Conservation (phyloP, 2,113 vertebrate species). For the Nothobranchius kuhntae region DNA sequence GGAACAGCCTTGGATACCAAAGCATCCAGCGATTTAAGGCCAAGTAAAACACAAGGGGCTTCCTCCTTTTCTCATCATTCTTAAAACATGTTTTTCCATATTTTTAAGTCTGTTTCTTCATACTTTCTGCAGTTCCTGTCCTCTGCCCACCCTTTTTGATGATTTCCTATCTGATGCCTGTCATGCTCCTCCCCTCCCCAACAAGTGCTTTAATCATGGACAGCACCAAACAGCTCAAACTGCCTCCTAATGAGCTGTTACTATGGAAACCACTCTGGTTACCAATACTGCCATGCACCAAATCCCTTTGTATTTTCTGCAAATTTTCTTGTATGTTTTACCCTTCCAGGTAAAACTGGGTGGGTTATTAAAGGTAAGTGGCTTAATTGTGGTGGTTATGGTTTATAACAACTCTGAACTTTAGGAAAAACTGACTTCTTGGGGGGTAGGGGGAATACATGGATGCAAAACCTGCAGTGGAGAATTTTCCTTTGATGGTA, state of each 20-base stretch:
- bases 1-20: slow-evolving; percentile 27
- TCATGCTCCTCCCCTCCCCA: slow-evolving; percentile 39
- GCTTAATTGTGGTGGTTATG: slow-evolving; percentile 10
- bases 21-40: slow-evolving; percentile 3
- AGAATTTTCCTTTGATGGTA: slow-evolving; percentile 6
- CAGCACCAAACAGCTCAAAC: slow-evolving; percentile 70
- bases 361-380: not conserved
- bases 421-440: not conserved
- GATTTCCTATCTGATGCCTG: slow-evolving; percentile 6
- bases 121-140: slow-evolving; percentile 7
- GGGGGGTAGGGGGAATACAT: slow-evolving; percentile 7
- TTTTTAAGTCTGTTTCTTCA: not conserved
- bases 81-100: not conserved
- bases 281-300: slow-evolving; percentile 48
- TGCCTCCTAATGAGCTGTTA: slow-evolving; percentile 78
- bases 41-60: slow-evolving; percentile 15
- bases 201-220: slow-evolving; percentile 71
- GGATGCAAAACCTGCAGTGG: slow-evolving; percentile 13
- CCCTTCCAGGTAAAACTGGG: slow-evolving; percentile 25
- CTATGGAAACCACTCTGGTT: slow-evolving; percentile 75
- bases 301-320: slow-evolving; percentile 41
- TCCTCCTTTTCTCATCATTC: slow-evolving; percentile 19
- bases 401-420: slow-evolving; percentile 16
- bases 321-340: slow-evolving; percentile 38
- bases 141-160: slow-evolving; percentile 25